Percentiles rank a stretch among this genome's conserved stretches.
Evolutionary conservation across 2,888 invertebrate genomes (phyloP).

Genomic region (Sycophila texana): DNA sequence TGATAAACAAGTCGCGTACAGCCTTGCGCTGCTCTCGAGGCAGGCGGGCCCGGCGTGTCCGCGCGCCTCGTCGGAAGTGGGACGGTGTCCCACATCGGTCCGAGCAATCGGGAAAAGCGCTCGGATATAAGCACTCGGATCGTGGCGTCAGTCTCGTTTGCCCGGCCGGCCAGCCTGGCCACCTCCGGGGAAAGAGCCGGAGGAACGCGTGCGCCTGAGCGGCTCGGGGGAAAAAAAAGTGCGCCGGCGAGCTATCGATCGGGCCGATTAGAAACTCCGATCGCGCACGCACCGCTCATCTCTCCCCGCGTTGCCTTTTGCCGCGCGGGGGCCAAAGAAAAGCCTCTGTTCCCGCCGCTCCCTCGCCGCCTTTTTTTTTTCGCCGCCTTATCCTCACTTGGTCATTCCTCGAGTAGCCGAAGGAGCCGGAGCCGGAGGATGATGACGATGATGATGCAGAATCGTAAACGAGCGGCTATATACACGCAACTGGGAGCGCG

Average conservation of each 20-base stretch:
- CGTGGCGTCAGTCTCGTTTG: slow-evolving; percentile 5
- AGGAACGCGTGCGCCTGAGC: slow-evolving; percentile 21
- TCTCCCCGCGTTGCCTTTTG: no score
- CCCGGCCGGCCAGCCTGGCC: no score
- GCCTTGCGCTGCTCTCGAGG: slow-evolving; percentile 28
- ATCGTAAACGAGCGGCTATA: background rate
- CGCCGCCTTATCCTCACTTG: background rate
- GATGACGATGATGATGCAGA: slow-evolving; percentile 14
- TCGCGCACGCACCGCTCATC: background rate
- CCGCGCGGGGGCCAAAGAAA: background rate
- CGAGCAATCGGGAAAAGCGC: slow-evolving; percentile 50
- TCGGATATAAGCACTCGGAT: slow-evolving; percentile 8
- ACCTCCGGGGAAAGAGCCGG: slow-evolving; percentile 4
- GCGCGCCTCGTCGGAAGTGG: slow-evolving; percentile 62
- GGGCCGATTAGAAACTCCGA: slow-evolving; percentile 39
- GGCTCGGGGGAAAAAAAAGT: slow-evolving; percentile 26
- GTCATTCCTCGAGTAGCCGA: slow-evolving; percentile 1
- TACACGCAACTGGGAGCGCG: no score
- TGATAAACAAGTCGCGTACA: slow-evolving; percentile 54
- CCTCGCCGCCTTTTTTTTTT: background rate
- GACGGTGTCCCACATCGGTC: slow-evolving; percentile 66
- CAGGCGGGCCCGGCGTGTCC: background rate
- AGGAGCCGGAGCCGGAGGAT: no score
- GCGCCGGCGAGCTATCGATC: slow-evolving; percentile 30
- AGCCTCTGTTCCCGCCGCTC: background rate